These are phyloP conservation scores for Sardinella longiceps DNA, from an alignment of 2,797 vertebrate species.

Conservation along the genomic window DNA sequence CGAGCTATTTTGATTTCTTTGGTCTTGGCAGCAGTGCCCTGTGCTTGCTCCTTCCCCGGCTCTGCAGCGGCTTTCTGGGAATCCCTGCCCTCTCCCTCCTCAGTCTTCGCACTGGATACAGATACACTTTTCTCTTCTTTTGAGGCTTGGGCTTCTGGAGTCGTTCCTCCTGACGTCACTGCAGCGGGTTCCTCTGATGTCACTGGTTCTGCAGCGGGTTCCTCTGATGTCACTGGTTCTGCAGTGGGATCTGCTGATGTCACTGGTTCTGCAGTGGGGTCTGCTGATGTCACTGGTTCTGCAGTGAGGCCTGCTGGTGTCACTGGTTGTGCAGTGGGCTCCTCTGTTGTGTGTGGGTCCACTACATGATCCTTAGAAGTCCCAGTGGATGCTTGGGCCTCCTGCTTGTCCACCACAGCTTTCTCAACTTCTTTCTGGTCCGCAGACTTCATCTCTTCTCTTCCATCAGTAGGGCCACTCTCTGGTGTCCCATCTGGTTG, in stretches of 20 bases:
- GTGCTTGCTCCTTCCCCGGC: constrained; percentile 20
- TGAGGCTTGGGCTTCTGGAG: neutral
- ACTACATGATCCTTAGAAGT: neutral
- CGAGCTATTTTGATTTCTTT: constrained; percentile 89
- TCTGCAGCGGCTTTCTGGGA: constrained; percentile 42
- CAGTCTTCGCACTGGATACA: neutral
- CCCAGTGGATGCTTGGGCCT: constrained; percentile 46
- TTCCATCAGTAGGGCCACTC: constrained; percentile 40
- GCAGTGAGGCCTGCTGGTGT: neutral
- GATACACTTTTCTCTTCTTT: neutral
- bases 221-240: neutral
- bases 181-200: neutral
- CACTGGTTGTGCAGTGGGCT: neutral
- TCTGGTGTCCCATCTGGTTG: constrained; percentile 35
- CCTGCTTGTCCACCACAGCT: neutral
- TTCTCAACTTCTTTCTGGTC: neutral
- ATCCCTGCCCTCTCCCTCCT: constrained; percentile 35
- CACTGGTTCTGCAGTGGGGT: neutral
- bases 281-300: neutral
- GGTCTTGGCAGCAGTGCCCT: constrained; percentile 62
- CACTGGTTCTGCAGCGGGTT: neutral
- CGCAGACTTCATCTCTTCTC: constrained; percentile 43
- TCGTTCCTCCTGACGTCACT: constrained; percentile 19
- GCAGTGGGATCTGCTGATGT: neutral
- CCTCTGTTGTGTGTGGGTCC: constrained; percentile 7